Evolutionary conservation across 2,113 vertebrate species (phyloP).

Genomic region (Paraplagusia blochii): DNA sequence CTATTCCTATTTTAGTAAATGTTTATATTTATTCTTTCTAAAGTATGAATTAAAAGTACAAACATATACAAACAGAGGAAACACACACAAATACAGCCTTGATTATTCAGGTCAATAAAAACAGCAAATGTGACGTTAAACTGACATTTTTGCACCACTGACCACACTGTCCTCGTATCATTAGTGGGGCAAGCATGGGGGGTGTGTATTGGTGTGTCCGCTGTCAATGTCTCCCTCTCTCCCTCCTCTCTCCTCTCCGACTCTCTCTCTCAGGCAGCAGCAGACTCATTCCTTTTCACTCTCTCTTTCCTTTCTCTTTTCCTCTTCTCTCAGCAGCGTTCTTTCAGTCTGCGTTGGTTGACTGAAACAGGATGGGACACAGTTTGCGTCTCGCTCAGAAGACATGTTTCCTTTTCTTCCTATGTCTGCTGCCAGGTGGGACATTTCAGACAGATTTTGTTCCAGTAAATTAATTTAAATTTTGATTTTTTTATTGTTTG

Average conservation of each 20-base stretch:
- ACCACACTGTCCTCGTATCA: background rate
- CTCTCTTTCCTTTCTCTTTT: slow-evolving; percentile 47
- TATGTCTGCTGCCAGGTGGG: slow-evolving; percentile 67
- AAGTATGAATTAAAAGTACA: background rate
- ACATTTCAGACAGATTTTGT: too few relatives aligned
- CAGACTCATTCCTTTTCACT: slow-evolving; percentile 29
- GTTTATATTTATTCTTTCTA: too few relatives aligned
- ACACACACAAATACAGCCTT: background rate
- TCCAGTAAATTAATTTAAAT: too few relatives aligned
- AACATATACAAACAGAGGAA: background rate
- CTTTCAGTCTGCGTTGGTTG: slow-evolving; percentile 20
- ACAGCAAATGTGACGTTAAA: background rate
- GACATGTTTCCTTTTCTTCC: slow-evolving; percentile 36
- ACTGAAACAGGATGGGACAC: slow-evolving; percentile 56
- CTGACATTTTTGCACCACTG: background rate
- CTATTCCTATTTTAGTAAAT: too few relatives aligned
- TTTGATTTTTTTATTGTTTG: too few relatives aligned
- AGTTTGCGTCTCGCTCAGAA: slow-evolving; percentile 21
- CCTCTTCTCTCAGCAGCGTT: slow-evolving; percentile 25
- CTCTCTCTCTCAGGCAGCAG: slow-evolving; percentile 2
- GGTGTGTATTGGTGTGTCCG: background rate
- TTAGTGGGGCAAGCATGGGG: background rate
- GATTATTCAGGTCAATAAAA: background rate
- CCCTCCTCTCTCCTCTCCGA: slow-evolving; percentile 1
- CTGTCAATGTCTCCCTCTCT: slow-evolving; percentile 23